Percentiles rank a stretch among this genome's conserved stretches.
Evolutionary conservation across 64 coral and sea anemone species (phyloP).

Genomic region (Montipora cactus): DNA sequence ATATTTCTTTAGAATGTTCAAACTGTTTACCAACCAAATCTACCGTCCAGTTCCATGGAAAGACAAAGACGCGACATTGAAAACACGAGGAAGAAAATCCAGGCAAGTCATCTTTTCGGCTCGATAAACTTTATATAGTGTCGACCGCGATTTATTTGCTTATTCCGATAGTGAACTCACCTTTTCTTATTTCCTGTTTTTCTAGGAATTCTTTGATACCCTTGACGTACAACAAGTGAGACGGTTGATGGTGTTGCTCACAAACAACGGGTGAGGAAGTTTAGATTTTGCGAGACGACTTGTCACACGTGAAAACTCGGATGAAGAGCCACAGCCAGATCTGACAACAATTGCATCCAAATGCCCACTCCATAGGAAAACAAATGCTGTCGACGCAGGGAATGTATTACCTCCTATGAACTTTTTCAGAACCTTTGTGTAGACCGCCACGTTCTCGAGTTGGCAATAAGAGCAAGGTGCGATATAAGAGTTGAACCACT

Average conservation of each 20-base stretch:
- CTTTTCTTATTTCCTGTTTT: neutral
- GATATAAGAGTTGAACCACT: neutral
- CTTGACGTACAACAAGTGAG: neutral
- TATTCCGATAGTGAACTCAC: neutral
- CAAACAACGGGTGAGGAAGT: slow-evolving; percentile 3
- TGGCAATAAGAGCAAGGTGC: too few species aligned
- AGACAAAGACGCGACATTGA: neutral
- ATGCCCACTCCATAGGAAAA: neutral
- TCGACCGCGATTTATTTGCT: neutral
- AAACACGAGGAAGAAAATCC: neutral
- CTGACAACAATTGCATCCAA: neutral
- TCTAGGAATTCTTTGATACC: neutral
- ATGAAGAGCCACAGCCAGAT: slow-evolving; percentile 1
- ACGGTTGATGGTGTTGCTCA: neutral
- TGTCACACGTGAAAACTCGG: neutral
- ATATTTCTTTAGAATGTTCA: slow-evolving; percentile 8
- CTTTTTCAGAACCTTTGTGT: too few species aligned
- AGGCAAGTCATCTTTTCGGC: neutral
- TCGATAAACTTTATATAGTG: neutral
- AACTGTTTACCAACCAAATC: neutral
- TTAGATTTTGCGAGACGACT: neutral
- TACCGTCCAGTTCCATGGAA: neutral
- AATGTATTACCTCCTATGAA: too few species aligned
- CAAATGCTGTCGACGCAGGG: too few species aligned
- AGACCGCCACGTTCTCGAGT: too few species aligned